These are phyloP conservation scores for Melieria crassipennis DNA, from an alignment of 2,888 invertebrate genomes.

Conservation along the genomic window DNA sequence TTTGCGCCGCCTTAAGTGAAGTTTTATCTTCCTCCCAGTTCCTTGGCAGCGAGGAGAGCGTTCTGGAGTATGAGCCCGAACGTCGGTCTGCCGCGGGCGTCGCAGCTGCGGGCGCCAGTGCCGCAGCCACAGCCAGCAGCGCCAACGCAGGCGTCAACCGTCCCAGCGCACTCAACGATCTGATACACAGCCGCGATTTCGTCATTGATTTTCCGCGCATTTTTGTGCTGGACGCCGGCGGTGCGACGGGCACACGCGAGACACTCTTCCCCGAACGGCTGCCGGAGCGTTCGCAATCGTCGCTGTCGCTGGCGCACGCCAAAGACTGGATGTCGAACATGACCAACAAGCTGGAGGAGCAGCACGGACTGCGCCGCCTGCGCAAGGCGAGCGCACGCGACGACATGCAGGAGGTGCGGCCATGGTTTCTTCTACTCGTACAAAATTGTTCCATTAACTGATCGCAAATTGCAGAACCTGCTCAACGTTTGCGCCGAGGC, in stretches of 20 bases:
- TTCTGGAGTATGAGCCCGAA: slow-evolving; percentile 75
- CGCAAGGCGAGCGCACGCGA: slow-evolving; percentile 47
- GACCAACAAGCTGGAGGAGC: slow-evolving; percentile 59
- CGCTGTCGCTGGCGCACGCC: slow-evolving; percentile 55
- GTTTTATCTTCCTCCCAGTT: slow-evolving; percentile 68
- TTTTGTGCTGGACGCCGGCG: slow-evolving; percentile 55
- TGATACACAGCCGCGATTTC: slow-evolving; percentile 59
- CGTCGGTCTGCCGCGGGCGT: slow-evolving; percentile 66
- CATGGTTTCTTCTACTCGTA: background rate
- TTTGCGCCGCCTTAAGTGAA: no score
- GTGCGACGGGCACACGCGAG: slow-evolving; percentile 52
- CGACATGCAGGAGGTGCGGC: slow-evolving; percentile 56
- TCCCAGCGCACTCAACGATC: slow-evolving; percentile 48
- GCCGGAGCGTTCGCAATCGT: slow-evolving; percentile 63
- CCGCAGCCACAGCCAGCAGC: slow-evolving; percentile 4
- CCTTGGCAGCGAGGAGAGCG: slow-evolving; percentile 86
- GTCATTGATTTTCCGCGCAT: slow-evolving; percentile 60
- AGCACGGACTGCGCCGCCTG: slow-evolving; percentile 53
- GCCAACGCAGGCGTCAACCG: slow-evolving; percentile 24
- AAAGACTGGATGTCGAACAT: slow-evolving; percentile 54
- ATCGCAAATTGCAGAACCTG: slow-evolving; percentile 49
- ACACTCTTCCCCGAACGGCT: slow-evolving; percentile 49
- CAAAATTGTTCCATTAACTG: background rate
- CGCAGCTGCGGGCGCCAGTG: slow-evolving; percentile 47
- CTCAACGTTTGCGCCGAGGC: slow-evolving; percentile 51